Base-by-base conservation (phyloP, 2,113 vertebrate genomes). In the Psilopogon haemacephalus region DNA sequence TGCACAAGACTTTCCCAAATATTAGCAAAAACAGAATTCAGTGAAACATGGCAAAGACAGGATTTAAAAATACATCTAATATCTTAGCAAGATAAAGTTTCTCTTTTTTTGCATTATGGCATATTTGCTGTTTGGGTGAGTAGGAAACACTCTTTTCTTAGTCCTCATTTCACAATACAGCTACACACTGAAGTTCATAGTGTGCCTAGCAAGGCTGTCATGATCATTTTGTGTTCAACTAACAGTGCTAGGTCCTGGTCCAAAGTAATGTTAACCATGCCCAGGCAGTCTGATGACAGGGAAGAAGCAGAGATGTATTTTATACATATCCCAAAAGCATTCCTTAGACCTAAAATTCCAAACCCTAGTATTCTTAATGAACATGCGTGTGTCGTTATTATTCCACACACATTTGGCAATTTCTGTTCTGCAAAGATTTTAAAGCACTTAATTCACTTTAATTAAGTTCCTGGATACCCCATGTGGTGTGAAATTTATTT, bases 391-490 rank as follows among this genome's bases (percentile, higher is more conserved):
- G 17, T 18, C 76, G 21, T 64, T 81, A 73, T 27, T 72, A 90
- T 82, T 89, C 71, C 28, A 19, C 28, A 59, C 24, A 67, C 32
- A 74, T 16, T 42, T 50, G 4, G 23, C 78, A 91, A 56, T 30
- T 95, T 87, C 63, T 83, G n/a, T 91, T 88, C 48, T 19, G 77
- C 38, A 71, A 91, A 88, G 59, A 77, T 77, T 93, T 89, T 70
- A 91, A 76, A 96, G 56, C 52, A 92, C 62, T 93, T 93, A 94
- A 77, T 91, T 92, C 78, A 89, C 77, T 64, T 80, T 89, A 90
- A 85, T 93, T 94, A 93, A 93, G 74, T 85, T 86, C 40, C 82
- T 64, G 42, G 28, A 64, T 70, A 91, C 79, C 44, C 75, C 71
- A 74, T 40, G 56, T 63, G 78, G n/a, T 80, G 62, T 88, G 89